Evolutionary conservation across 2,888 invertebrate species (phyloP).

Genomic region (Stramonita haemastoma): DNA sequence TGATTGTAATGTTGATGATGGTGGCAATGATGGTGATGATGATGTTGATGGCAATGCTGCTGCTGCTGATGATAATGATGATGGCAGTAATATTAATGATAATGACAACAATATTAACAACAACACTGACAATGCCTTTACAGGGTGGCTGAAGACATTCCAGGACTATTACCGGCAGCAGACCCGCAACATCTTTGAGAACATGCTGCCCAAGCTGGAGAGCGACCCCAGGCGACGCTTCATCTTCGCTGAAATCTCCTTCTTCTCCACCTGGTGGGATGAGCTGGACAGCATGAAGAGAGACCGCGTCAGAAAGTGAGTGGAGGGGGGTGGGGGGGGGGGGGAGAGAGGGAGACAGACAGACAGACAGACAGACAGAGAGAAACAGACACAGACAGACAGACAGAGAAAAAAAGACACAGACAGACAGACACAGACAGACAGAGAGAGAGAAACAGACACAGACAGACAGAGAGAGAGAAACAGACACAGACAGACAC

Average conservation of each 20-base stretch:
- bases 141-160: constrained; percentile 96
- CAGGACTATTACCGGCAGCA: constrained; percentile 94
- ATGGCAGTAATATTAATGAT: too few species aligned
- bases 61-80: background rate
- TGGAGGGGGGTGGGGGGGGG: background rate
- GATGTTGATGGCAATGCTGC: background rate
- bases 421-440: too few species aligned
- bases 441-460: too few species aligned
- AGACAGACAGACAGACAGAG: too few species aligned
- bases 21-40: background rate
- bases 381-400: too few species aligned
- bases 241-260: constrained; percentile 98
- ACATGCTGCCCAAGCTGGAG: constrained; percentile 90
- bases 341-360: too few species aligned
- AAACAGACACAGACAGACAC: too few species aligned
- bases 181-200: constrained; percentile 92
- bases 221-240: constrained; percentile 90
- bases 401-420: too few species aligned
- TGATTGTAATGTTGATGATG: background rate
- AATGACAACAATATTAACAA: background rate
- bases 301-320: constrained; percentile 78
- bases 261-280: constrained; percentile 95
- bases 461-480: too few species aligned
- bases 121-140: background rate
- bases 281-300: constrained; percentile 82